Evolutionary conservation across 2,888 invertebrate genomes (phyloP).

Genomic region (Torymus tubicola): DNA sequence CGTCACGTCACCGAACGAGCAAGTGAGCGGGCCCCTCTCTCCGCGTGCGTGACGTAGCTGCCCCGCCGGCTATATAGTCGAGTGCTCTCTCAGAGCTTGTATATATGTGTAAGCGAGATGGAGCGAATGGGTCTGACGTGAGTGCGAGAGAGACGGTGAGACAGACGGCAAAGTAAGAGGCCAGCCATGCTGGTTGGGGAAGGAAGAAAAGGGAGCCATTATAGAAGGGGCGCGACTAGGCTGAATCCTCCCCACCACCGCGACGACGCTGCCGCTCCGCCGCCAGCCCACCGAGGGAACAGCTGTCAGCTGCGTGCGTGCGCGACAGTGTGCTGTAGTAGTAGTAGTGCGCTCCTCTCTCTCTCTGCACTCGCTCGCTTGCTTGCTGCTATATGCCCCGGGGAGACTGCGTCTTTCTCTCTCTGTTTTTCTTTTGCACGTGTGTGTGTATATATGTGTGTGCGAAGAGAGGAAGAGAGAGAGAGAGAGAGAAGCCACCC

Average conservation of each 20-base stretch:
- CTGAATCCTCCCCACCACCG: conserved; percentile 75
- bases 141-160: conserved; percentile 63
- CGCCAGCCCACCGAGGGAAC: conserved; percentile 76
- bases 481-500: conserved; percentile 66
- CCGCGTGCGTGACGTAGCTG: conserved; percentile 26
- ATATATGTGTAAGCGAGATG: background rate
- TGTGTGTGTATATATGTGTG: background rate
- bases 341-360: conserved; percentile 34
- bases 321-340: conserved; percentile 44
- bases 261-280: conserved; percentile 61
- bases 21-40: background rate
- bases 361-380: conserved; percentile 54
- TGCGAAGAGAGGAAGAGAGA: background rate
- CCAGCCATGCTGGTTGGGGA: conserved; percentile 76
- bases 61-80: conserved; percentile 17
- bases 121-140: conserved; percentile 39
- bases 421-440: conserved; percentile 9
- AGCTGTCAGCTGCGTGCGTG: conserved; percentile 75
- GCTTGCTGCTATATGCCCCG: conserved; percentile 44
- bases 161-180: conserved; percentile 53
- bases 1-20: conserved; percentile 53
- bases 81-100: background rate
- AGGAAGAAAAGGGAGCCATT: conserved; percentile 77
- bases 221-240: conserved; percentile 77
- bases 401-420: conserved; percentile 24